Evolutionary conservation across 2,888 invertebrate species (phyloP).

Genomic region (Malacosoma neustria): DNA sequence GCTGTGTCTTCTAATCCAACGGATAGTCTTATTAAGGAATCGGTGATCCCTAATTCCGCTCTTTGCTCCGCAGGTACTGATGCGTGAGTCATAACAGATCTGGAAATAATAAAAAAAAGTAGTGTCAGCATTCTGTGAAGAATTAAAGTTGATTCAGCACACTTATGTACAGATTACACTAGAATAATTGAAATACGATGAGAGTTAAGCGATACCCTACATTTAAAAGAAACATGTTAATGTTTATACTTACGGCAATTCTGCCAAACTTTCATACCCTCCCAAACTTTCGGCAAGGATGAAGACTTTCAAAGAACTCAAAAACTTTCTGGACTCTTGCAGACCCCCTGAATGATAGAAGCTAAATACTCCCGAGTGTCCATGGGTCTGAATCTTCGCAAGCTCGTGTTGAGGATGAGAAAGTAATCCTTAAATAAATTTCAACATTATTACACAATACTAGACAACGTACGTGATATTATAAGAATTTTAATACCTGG

Average conservation of each 20-base stretch:
- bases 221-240: too few species aligned
- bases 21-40: conserved; percentile 89
- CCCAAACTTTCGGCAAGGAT: conserved; percentile 95
- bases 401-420: conserved; percentile 91
- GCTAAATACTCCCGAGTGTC: conserved; percentile 94
- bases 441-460: neutral
- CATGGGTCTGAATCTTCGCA: conserved; percentile 85
- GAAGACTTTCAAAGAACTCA: conserved; percentile 86
- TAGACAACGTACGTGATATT: neutral
- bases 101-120: conserved; percentile 39
- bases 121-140: too few species aligned
- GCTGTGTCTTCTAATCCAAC: conserved; percentile 92
- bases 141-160: too few species aligned
- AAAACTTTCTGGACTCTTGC: conserved; percentile 81
- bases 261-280: conserved; percentile 95
- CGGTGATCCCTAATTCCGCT: conserved; percentile 84
- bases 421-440: conserved; percentile 75
- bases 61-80: conserved; percentile 87
- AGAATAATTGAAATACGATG: too few species aligned
- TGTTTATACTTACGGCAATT: conserved; percentile 92
- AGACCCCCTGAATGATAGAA: conserved; percentile 89
- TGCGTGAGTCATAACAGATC: conserved; percentile 95
- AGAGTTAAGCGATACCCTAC: too few species aligned
- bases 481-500: conserved; percentile 73
- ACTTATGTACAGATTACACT: too few species aligned